Evolutionary conservation across 2,888 invertebrate genomes (phyloP).

Genomic region (Melinaea menophilus): DNA sequence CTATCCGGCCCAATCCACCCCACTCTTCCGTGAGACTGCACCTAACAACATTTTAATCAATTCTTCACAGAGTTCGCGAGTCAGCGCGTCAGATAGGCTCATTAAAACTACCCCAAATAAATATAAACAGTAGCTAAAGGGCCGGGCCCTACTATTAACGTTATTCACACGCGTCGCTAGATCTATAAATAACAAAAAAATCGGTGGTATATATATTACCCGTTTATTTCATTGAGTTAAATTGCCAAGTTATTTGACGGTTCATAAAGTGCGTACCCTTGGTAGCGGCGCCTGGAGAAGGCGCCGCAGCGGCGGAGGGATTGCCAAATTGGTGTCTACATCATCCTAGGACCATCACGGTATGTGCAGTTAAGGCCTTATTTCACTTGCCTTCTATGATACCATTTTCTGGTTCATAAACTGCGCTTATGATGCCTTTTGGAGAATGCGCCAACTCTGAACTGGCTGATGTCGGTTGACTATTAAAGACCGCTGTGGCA

Average conservation of each 20-base stretch:
- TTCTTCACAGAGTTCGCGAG: conserved; percentile 76
- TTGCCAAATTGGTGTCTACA: conserved; percentile 67
- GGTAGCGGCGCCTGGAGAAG: conserved; percentile 49
- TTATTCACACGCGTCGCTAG: conserved; percentile 74
- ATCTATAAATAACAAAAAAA: conserved; percentile 9
- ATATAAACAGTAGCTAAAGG: conserved; percentile 73
- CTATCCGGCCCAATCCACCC: conserved; percentile 58
- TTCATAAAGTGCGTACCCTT: conserved; percentile 69
- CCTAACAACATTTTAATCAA: conserved; percentile 77
- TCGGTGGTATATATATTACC: conserved; percentile 70
- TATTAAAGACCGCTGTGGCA: conserved; percentile 9
- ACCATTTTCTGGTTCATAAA: conserved; percentile 67
- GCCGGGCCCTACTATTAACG: conserved; percentile 73
- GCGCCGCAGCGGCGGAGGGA: conserved; percentile 57
- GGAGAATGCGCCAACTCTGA: conserved; percentile 35
- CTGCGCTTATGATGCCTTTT: conserved; percentile 36
- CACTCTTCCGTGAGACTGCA: conserved; percentile 69
- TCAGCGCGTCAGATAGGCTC: conserved; percentile 75
- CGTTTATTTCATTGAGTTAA: conserved; percentile 75
- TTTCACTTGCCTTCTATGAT: conserved; percentile 54
- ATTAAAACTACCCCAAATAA: conserved; percentile 76
- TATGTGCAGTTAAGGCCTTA: conserved; percentile 54
- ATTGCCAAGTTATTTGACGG: conserved; percentile 77
- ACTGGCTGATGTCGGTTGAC: conserved; percentile 22
- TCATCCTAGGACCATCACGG: conserved; percentile 66